Evolutionary conservation across 2,113 vertebrate species (phyloP).

Genomic region (Aphelocoma coerulescens): DNA sequence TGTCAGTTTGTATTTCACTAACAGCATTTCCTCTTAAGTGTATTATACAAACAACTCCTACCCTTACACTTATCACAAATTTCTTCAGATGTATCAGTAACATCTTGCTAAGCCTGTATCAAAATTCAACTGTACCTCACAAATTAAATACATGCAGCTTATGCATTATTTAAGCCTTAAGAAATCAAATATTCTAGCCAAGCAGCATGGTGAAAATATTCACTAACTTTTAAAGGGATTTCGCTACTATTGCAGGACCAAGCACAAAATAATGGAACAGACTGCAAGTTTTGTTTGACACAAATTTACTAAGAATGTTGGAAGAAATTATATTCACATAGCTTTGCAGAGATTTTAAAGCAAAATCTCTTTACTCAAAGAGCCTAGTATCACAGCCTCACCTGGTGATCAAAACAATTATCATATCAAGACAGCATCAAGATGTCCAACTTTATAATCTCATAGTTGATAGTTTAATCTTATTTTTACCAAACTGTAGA

Average conservation of each 20-base stretch:
- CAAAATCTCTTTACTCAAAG: not conserved
- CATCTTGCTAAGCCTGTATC: not conserved
- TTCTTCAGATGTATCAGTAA: not conserved
- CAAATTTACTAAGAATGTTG: not conserved
- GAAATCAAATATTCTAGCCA: not conserved
- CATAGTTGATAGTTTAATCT: not conserved
- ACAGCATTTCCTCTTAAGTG: not conserved
- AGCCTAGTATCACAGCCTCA: not conserved
- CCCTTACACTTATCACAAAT: not conserved
- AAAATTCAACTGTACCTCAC: constrained; percentile 2
- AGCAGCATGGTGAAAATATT: not conserved
- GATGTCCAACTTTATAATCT: not conserved
- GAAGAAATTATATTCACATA: not conserved
- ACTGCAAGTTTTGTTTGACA: not conserved
- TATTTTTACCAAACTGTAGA: not conserved
- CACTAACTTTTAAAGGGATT: not conserved
- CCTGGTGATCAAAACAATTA: not conserved
- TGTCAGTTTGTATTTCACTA: not conserved
- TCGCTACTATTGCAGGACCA: not conserved
- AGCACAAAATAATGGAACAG: not conserved
- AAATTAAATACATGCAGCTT: not conserved
- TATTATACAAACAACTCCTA: not conserved
- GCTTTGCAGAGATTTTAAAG: not conserved
- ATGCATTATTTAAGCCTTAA: not conserved
- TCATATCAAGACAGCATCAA: not conserved